Evolutionary conservation across 2,888 invertebrate species (phyloP).

Genomic region (Euplagia quadripunctaria): DNA sequence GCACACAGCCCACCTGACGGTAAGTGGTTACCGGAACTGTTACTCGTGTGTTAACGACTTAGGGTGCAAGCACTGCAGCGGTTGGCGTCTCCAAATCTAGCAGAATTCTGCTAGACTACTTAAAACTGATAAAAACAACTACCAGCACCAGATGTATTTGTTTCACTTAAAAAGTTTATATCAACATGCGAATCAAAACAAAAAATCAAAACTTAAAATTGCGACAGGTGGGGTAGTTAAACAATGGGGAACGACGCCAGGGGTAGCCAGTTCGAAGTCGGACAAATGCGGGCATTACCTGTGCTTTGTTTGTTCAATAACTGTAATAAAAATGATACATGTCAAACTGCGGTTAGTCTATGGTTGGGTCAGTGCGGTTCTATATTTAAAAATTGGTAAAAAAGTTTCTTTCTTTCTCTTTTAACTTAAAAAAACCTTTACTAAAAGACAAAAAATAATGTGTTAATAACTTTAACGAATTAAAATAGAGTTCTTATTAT

Average conservation of each 20-base stretch:
- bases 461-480: no score
- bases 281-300: constrained; percentile 52
- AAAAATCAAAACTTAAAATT: constrained; percentile 59
- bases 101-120: no score
- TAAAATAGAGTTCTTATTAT: no score
- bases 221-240: constrained; percentile 55
- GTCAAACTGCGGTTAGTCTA: constrained; percentile 37
- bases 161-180: constrained; percentile 19
- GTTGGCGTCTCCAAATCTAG: not conserved
- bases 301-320: constrained; percentile 47
- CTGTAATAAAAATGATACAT: constrained; percentile 42
- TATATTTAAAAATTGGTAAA: not conserved
- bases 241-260: constrained; percentile 40
- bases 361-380: constrained; percentile 14
- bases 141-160: constrained; percentile 4
- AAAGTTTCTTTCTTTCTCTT: no score
- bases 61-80: no score
- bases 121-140: no score
- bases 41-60: no score
- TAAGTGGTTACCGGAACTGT: not conserved
- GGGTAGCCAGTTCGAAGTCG: constrained; percentile 48
- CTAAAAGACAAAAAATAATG: no score
- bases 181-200: constrained; percentile 51
- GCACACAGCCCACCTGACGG: not conserved
- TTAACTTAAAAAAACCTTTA: no score